Evolutionary conservation across 2,888 invertebrate species (phyloP).

Genomic region (Thalpophila matura): DNA sequence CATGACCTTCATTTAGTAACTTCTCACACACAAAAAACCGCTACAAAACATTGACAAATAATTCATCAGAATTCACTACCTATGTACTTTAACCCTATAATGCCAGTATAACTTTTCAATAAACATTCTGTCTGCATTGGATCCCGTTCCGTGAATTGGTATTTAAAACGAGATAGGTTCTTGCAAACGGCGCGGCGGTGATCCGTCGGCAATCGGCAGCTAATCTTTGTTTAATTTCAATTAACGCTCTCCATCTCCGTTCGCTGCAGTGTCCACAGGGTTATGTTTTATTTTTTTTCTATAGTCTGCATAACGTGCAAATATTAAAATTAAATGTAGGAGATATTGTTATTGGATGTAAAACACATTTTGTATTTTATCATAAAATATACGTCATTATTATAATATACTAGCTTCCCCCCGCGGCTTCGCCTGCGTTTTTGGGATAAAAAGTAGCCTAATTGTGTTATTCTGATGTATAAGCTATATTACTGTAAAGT

Average conservation of each 20-base stretch:
- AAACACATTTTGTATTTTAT: neutral
- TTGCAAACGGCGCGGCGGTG: constrained; percentile 70
- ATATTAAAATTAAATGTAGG: constrained; percentile 28
- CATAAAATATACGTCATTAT: neutral
- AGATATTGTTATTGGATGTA: neutral
- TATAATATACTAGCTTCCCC: neutral
- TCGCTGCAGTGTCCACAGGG: constrained; percentile 56
- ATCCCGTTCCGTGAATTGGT: constrained; percentile 53
- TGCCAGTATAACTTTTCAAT: constrained; percentile 51
- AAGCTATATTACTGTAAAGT: too few species aligned
- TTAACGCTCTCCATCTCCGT: constrained; percentile 72
- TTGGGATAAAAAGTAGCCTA: too few species aligned
- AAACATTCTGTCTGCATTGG: constrained; percentile 54
- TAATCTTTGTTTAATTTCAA: constrained; percentile 89
- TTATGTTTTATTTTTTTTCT: constrained; percentile 38
- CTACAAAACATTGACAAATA: constrained; percentile 4
- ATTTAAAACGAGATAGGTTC: constrained; percentile 74
- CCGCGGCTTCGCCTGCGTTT: too few species aligned
- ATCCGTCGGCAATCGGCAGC: constrained; percentile 77
- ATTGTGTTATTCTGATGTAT: too few species aligned
- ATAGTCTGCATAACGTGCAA: constrained; percentile 12
- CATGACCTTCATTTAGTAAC: too few species aligned
- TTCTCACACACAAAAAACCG: too few species aligned
- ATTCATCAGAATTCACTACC: constrained; percentile 5
- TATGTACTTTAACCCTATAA: constrained; percentile 31